Base-by-base conservation (phyloP, 1,140 invertebrate species). In the Eurosta solidaginis region DNA sequence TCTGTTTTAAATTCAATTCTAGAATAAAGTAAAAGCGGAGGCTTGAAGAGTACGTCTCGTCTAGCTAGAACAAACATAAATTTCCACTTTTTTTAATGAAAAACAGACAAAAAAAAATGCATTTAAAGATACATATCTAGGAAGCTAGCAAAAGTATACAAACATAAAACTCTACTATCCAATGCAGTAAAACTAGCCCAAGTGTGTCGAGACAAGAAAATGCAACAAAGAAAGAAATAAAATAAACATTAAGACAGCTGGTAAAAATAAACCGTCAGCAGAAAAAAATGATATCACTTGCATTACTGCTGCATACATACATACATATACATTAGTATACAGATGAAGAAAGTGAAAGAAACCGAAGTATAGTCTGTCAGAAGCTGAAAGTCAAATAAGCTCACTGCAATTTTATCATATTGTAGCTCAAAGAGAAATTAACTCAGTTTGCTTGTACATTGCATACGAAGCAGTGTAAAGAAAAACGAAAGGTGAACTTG, bases 151-250 rank as follows among this genome's bases (percentile, higher is more conserved):
- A 49, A 49, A 49, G 0, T 49, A 4, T 12, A 49, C 45, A 49
- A 17, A 49, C 9, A 49, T 17, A 17, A 17, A 10, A 27, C 50
- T 52, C 22, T 52, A 6, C 54, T 17, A 25, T 5, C 3, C 29
- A 29, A 14, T 59, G 29, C 29, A 59, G 54, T 33, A 20, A 12
- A 54, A 29, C n/a, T n/a, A 59, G 17, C 3, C 29, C 29, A 59
- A 59, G 54, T 59, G 54, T 59, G 25, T 59, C 54, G 54, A 59
- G 54, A 59, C 54, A 59, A n/a, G 54, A 59, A 59, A 59, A 59
- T 59, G 27, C 50, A 54, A 54, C 50, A 54, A 54, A 2, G 10
- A 6, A 25, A 33, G 4, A 36, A 36, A 7, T 17, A 59, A 12
- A 59, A 59, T 59, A 36, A 17, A 22, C 29, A 59, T n/a, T 25